These are phyloP conservation scores for Solenopsis invicta DNA, from an alignment of 1,140 invertebrate species.

Conservation along the genomic window DNA sequence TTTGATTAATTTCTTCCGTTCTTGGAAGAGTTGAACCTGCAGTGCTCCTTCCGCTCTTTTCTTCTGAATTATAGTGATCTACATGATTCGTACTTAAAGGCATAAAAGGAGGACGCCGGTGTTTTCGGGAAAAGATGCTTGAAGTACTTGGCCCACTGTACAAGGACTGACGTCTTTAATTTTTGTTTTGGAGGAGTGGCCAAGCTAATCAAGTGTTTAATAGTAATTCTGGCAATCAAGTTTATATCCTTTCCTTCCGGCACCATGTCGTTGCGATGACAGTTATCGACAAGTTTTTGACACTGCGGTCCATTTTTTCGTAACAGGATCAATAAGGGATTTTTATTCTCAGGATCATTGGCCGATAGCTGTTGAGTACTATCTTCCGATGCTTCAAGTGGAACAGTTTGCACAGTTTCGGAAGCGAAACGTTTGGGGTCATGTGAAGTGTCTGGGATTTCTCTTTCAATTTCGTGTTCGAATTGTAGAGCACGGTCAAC, in stretches of 20 bases:
- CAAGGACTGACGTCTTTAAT: not conserved
- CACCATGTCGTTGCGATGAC: not conserved
- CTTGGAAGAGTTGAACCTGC: slow-evolving; percentile 20
- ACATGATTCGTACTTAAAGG: slow-evolving; percentile 1
- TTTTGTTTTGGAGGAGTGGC: slow-evolving; percentile 17
- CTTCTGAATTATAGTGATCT: not conserved
- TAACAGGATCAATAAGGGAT: not conserved
- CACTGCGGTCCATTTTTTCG: not conserved
- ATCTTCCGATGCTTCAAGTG: not conserved
- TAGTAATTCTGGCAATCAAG: slow-evolving; percentile 6
- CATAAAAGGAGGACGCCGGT: not conserved
- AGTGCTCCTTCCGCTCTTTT: slow-evolving; percentile 20
- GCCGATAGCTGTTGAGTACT: not conserved
- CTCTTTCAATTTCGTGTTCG: too few relatives aligned
- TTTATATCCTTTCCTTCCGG: not conserved
- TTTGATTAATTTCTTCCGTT: slow-evolving; percentile 16
- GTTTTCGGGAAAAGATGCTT: slow-evolving; percentile 24
- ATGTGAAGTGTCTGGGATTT: not conserved
- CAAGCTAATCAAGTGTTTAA: not conserved
- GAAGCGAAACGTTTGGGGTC: not conserved
- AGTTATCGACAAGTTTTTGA: not conserved
- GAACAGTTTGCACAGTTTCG: not conserved
- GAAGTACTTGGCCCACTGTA: not conserved
- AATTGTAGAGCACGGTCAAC: too few relatives aligned
- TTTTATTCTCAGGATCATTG: not conserved